phyloP scores from a whole-genome alignment of 2,113 vertebrate genomes.

The Heterochromis multidens region DNA sequence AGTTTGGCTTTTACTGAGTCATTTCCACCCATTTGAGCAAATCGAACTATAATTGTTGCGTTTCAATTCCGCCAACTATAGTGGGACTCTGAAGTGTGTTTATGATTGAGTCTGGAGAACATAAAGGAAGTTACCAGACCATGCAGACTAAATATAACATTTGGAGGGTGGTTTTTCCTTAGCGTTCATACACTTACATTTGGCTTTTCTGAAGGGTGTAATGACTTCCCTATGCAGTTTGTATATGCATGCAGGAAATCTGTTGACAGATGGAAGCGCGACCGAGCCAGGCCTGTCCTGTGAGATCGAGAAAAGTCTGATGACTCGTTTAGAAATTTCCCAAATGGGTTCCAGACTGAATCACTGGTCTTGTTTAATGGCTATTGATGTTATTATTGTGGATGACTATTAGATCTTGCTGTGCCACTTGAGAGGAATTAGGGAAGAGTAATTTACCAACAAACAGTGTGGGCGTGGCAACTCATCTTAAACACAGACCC shows the following conservation, averaged over 20 bases:
- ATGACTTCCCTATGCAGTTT: conserved; percentile 36
- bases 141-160: conserved; percentile 58
- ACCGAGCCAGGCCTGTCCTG: conserved; percentile 1
- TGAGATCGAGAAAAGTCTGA: conserved; percentile 39
- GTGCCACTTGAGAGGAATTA: conserved; percentile 53
- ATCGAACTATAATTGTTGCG: conserved; percentile 27
- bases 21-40: conserved; percentile 24
- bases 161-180: conserved; percentile 29
- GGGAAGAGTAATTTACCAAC: conserved; percentile 36
- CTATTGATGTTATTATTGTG: conserved; percentile 58
- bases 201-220: conserved; percentile 23
- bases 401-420: conserved; percentile 53
- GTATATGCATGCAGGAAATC: conserved; percentile 26
- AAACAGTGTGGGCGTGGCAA: conserved; percentile 25
- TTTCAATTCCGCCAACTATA: conserved; percentile 43
- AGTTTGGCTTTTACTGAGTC: neutral
- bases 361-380: conserved; percentile 53
- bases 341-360: conserved; percentile 51
- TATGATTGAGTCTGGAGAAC: conserved; percentile 51
- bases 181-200: conserved; percentile 10
- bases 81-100: conserved; percentile 47
- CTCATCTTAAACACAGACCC: conserved; percentile 11
- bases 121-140: conserved; percentile 64
- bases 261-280: conserved; percentile 15
- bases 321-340: conserved; percentile 40